Percentiles rank a stretch among this genome's conserved stretches.
Conservation (phyloP, 2,797 vertebrate genomes). For the Liparis tanakae region DNA sequence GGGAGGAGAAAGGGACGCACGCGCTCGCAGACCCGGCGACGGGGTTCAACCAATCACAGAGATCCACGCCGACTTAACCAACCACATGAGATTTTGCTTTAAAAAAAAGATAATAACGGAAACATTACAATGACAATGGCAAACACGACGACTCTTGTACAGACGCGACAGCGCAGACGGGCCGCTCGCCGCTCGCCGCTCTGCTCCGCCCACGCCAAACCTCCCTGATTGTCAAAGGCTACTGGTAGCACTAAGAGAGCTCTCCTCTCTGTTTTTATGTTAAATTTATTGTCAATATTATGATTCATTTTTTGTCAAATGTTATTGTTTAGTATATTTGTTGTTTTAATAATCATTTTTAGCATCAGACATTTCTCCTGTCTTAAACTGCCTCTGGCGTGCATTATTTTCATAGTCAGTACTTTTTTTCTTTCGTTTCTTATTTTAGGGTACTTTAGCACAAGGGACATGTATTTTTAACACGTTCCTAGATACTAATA, state of each 20-base stretch:
- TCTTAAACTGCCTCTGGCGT: conserved; percentile 71
- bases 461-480: conserved; percentile 81
- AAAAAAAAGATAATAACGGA: conserved; percentile 65
- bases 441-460: conserved; percentile 80
- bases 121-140: conserved; percentile 61
- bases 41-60: conserved; percentile 70
- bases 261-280: conserved; percentile 60
- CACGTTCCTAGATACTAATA: conserved; percentile 81
- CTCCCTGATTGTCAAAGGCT: conserved; percentile 80
- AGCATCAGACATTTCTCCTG: conserved; percentile 75
- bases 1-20: conserved; percentile 77
- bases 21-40: conserved; percentile 52
- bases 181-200: conserved; percentile 57
- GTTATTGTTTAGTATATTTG: conserved; percentile 76
- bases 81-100: conserved; percentile 72
- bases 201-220: conserved; percentile 73
- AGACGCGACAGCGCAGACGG: conserved; percentile 66
- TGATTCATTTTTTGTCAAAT: conserved; percentile 69
- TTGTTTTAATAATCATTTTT: conserved; percentile 79
- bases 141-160: conserved; percentile 71
- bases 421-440: conserved; percentile 52
- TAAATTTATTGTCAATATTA: conserved; percentile 73
- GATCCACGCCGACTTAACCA: conserved; percentile 59
- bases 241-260: conserved; percentile 82
- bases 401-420: conserved; percentile 77